A percentile compares a stretch with the other conserved stretches of the same genome.
Conservation (phyloP, 2,888 invertebrate species). For the Portevinia maculata region DNA sequence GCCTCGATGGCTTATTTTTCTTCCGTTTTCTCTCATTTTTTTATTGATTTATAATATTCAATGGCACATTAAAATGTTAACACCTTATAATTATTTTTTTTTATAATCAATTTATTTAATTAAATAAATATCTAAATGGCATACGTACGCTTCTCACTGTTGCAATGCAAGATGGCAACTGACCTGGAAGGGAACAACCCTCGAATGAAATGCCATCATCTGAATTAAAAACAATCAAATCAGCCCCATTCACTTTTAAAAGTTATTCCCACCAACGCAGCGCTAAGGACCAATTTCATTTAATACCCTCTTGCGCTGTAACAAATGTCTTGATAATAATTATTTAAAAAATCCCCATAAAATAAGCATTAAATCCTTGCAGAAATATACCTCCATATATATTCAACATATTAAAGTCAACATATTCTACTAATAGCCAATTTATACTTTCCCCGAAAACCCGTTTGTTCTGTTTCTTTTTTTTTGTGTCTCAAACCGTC, state of each 20-base stretch:
- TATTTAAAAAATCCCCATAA: not conserved
- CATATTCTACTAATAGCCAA: slow-evolving; percentile 64
- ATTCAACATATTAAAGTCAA: slow-evolving; percentile 22
- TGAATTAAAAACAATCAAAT: too few relatives aligned
- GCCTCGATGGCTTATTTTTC: too few relatives aligned
- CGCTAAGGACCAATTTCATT: slow-evolving; percentile 6
- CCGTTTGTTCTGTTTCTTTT: slow-evolving; percentile 14
- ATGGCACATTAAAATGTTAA: too few relatives aligned
- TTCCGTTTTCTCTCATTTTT: too few relatives aligned
- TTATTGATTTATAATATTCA: too few relatives aligned
- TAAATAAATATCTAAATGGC: too few relatives aligned
- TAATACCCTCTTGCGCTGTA: slow-evolving; percentile 9
- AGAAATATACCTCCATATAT: slow-evolving; percentile 2
- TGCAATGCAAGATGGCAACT: too few relatives aligned
- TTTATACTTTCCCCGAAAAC: slow-evolving; percentile 27
- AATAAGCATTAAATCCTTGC: slow-evolving; percentile 12
- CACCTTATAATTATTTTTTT: too few relatives aligned
- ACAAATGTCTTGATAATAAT: slow-evolving; percentile 44
- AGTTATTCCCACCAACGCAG: not conserved
- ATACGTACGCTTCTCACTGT: too few relatives aligned
- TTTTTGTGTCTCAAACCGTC: slow-evolving; percentile 1
- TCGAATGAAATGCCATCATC: too few relatives aligned
- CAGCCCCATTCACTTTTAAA: not conserved
- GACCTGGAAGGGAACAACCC: too few relatives aligned
- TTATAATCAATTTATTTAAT: too few relatives aligned